Evolutionary conservation across 2,888 invertebrate species (phyloP).

Genomic region (Drosophila prostipennis): DNA sequence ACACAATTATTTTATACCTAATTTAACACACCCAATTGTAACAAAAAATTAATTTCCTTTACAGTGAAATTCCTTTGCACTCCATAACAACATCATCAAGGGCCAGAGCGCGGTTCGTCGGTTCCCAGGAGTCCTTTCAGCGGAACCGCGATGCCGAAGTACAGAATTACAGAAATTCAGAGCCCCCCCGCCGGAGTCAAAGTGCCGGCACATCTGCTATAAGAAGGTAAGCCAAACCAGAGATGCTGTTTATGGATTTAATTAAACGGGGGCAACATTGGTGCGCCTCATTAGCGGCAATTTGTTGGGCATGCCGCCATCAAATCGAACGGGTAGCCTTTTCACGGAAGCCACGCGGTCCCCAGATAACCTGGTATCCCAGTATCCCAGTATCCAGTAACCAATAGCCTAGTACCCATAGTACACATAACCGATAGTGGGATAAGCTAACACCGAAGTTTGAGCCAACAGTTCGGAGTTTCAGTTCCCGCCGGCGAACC

Average conservation of each 20-base stretch:
- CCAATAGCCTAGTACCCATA: conserved; percentile 1
- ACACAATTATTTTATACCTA: not conserved
- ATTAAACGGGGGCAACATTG: conserved; percentile 59
- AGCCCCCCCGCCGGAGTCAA: conserved; percentile 2
- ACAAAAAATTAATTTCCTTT: conserved; percentile 37
- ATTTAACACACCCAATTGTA: not conserved
- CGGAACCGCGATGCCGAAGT: conserved; percentile 24
- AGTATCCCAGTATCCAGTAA: conserved; percentile 2
- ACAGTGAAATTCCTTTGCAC: conserved; percentile 36
- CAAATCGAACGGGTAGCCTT: conserved; percentile 42
- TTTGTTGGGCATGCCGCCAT: conserved; percentile 64
- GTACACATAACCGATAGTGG: not conserved
- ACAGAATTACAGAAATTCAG: conserved; percentile 29
- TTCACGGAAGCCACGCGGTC: conserved; percentile 47
- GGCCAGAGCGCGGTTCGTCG: conserved; percentile 22
- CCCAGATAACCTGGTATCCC: conserved; percentile 34
- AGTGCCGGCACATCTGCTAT: not conserved
- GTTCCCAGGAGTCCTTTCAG: conserved; percentile 68
- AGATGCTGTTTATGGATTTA: conserved; percentile 64
- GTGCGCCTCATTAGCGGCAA: conserved; percentile 71
- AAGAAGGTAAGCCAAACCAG: conserved; percentile 45
- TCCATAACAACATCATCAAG: conserved; percentile 39
- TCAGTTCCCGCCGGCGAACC: conserved; percentile 28
- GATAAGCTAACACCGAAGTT: conserved; percentile 24
- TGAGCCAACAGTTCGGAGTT: conserved; percentile 27